Base-by-base conservation (phyloP, 2,888 invertebrate species). In the Lasioglossum leucozonium region DNA sequence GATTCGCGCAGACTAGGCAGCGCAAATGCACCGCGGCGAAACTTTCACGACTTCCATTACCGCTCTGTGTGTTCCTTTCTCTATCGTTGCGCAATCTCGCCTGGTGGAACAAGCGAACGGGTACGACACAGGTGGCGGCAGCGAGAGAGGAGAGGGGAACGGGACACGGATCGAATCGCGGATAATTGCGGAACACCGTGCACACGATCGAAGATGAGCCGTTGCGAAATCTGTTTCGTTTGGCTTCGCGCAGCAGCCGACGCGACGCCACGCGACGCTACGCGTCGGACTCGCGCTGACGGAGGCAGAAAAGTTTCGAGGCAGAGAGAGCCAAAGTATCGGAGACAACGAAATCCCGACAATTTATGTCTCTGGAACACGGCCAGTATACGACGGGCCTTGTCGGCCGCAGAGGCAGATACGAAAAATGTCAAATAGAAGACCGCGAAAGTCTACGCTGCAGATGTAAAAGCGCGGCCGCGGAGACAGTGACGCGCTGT, bases 291-390 rank as follows among this genome's bases (percentile, higher is more conserved):
- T 65, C 18, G 75, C 65, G 79, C 77, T 79, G 86, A 89, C 72
- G 76, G 72, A 67, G 65, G 75, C 69, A 42, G 81, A 79, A 84
- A 85, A 82, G 74, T 89, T 88, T 62, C 40, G 30, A 2, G 26
- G 18, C 34, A 0, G 34, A 37, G 34, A 34, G 10, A 72, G 79
- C 79, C 55, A 84, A 84, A 84, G 84, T 87, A 90, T 78, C 84
- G 82, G 83, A 80, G 85, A 87, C 82, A 90, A 90, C 80, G 84
- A 89, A 79, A 88, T 88, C 88, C 85, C 85, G 85, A 88, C 87
- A 88, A 90, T 90, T 90, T 90, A 89, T 89, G 85, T 76, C 71
- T 40, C 62, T 90, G 89, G 90, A 90, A 83, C 84, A 55, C 44
- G 30, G 90, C 90, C 86, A 90, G 84, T 44, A 79, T 37, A 67